phyloP scores from a whole-genome alignment of 2,797 vertebrate genomes.

The Lutjanus argentimaculatus region DNA sequence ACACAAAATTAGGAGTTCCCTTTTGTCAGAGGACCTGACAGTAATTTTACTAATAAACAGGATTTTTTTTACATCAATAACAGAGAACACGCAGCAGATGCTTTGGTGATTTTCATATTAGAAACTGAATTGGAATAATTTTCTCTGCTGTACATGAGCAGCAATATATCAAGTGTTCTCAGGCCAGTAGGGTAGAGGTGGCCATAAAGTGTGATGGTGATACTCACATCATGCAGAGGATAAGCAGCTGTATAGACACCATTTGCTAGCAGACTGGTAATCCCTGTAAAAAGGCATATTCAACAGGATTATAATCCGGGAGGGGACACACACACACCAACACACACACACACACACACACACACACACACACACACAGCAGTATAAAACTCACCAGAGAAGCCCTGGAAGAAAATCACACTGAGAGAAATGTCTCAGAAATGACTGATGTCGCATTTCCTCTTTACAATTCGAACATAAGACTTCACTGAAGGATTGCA shows the following conservation, averaged over 20 bases:
- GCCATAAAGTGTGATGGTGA: neutral
- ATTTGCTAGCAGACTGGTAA: slow-evolving; percentile 94
- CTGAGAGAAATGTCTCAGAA: no score
- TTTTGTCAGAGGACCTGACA: neutral
- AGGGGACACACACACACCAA: neutral
- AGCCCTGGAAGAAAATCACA: no score
- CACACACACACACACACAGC: neutral
- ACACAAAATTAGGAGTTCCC: neutral
- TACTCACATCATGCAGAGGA: slow-evolving; percentile 96
- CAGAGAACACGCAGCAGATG: neutral
- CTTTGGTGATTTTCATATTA: neutral
- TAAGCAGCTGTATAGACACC: slow-evolving; percentile 93
- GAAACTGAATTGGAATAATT: neutral
- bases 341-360: neutral
- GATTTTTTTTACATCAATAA: neutral
- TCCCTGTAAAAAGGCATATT: slow-evolving; percentile 85
- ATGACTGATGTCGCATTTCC: no score
- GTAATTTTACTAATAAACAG: neutral
- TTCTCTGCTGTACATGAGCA: neutral
- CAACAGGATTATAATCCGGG: slow-evolving; percentile 10
- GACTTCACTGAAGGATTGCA: no score
- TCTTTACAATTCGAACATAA: no score
- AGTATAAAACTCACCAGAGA: no score
- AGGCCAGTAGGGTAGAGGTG: neutral
- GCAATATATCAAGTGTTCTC: neutral